phyloP scores from a whole-genome alignment of 2,113 vertebrate genomes.

The Anseranas semipalmata region DNA sequence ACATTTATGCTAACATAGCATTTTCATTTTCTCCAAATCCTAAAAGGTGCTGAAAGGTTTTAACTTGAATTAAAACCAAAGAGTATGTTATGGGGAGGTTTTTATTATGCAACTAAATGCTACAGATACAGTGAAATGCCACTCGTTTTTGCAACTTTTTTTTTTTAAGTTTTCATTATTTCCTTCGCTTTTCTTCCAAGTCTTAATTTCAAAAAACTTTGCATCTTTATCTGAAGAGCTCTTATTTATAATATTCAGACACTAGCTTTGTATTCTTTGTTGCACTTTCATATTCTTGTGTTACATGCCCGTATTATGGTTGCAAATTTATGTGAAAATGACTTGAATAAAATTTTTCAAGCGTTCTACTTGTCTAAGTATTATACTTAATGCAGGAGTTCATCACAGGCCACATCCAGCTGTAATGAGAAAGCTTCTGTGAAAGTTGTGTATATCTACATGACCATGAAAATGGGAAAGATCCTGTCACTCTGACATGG shows the following conservation, averaged over 20 bases:
- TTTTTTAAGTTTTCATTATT: slow-evolving; percentile 60
- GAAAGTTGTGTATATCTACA: background rate
- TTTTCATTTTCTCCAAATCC: slow-evolving; percentile 60
- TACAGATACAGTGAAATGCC: slow-evolving; percentile 72
- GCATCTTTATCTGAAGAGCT: slow-evolving; percentile 72
- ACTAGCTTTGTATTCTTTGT: slow-evolving; percentile 76
- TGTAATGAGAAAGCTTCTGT: background rate
- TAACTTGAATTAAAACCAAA: slow-evolving; percentile 82
- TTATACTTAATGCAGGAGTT: background rate
- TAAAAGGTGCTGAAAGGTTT: slow-evolving; percentile 80
- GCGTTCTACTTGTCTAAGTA: slow-evolving; percentile 42
- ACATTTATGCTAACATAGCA: slow-evolving; percentile 36
- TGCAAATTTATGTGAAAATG: slow-evolving; percentile 81
- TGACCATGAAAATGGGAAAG: background rate
- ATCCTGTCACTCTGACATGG: background rate
- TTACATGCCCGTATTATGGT: slow-evolving; percentile 75
- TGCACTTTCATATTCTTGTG: slow-evolving; percentile 77
- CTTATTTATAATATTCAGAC: slow-evolving; percentile 80
- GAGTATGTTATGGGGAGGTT: slow-evolving; percentile 69
- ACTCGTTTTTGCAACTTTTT: slow-evolving; percentile 65
- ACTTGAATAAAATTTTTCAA: slow-evolving; percentile 85
- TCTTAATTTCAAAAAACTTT: slow-evolving; percentile 68
- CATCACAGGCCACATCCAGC: background rate
- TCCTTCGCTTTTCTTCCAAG: slow-evolving; percentile 60
- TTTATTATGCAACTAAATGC: slow-evolving; percentile 68